Evolutionary conservation across 2,113 vertebrate genomes (phyloP).

Genomic region (Strix aluco): DNA sequence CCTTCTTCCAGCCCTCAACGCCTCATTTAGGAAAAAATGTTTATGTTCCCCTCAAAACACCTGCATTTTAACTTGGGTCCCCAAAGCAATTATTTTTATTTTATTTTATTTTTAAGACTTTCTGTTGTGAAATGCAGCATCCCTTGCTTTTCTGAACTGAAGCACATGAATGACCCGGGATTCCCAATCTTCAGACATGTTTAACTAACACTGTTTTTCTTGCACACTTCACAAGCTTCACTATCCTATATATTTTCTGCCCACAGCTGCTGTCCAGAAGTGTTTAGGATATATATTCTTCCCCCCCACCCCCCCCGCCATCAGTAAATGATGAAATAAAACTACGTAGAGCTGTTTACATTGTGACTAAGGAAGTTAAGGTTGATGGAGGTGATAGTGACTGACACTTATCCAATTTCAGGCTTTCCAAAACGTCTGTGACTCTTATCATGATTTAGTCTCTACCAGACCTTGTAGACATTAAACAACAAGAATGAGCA

Average conservation of each 20-base stretch:
- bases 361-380: slow-evolving; percentile 57
- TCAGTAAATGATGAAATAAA: slow-evolving; percentile 59
- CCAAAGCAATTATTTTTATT: slow-evolving; percentile 79
- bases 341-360: slow-evolving; percentile 55
- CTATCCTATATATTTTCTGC: slow-evolving; percentile 40
- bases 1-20: slow-evolving; percentile 88
- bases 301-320: not conserved
- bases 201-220: slow-evolving; percentile 37
- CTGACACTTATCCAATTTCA: slow-evolving; percentile 62
- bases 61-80: slow-evolving; percentile 85
- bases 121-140: slow-evolving; percentile 66
- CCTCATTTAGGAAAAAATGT: slow-evolving; percentile 96
- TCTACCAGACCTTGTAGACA: slow-evolving; percentile 33
- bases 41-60: slow-evolving; percentile 92
- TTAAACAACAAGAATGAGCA: slow-evolving; percentile 56
- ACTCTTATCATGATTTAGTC: slow-evolving; percentile 68
- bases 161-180: slow-evolving; percentile 43
- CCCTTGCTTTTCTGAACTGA: slow-evolving; percentile 46
- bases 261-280: slow-evolving; percentile 52
- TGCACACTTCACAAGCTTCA: not conserved
- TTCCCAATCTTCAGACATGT: slow-evolving; percentile 35
- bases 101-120: slow-evolving; percentile 65
- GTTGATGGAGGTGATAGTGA: slow-evolving; percentile 54
- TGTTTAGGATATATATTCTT: slow-evolving; percentile 23
- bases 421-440: slow-evolving; percentile 48